Base-by-base conservation (phyloP, 2,797 vertebrate species). In the Girardinus metallicus region DNA sequence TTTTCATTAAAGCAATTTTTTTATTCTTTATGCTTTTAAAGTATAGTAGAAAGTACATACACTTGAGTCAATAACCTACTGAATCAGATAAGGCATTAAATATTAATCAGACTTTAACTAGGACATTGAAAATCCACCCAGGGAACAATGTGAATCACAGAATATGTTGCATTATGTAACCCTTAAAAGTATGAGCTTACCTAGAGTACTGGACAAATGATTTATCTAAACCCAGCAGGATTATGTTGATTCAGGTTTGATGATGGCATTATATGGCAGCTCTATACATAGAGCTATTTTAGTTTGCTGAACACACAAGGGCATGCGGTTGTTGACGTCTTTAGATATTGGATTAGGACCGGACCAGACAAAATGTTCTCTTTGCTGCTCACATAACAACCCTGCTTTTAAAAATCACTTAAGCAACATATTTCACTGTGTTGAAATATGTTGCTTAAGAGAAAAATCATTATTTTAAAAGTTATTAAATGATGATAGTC, bases 81-180 rank as follows among this genome's bases (percentile, higher is more conserved):
- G 80, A 85, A 73, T 84, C 43, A 44, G 41, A 57, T 31, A 44
- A 84, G 72, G 73, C 36, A 68, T 31, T 43, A 80, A 11, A 83
- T 83, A 41, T 74, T 78, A 85, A 81, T 66, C 62, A 55, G 41
- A 15, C 12, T 82, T 77, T 75, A 47, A 79, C 62, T 39, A 74
- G 23, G 34, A 39, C 68, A 23, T 62, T 74, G 62, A 73, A 79
- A 79, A 68, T 66, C 23, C 47, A 60, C 70, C 53, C 1, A 29
- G 41, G 8, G 68, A 49, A 82, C 49, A 85, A 80, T 80, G 81
- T 57, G 86, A 80, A 79, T 76, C 75, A 78, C 13, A 29, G 49
- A 6, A 62, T 29, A 88, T 80, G 75, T 41, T 75, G 41, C 76
- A 21, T 90, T 90, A 88, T 70, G 80, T 79, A 86, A 92, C 75